Evolutionary conservation across 2,888 invertebrate species (phyloP).

Genomic region (Drosophila gaucha): DNA sequence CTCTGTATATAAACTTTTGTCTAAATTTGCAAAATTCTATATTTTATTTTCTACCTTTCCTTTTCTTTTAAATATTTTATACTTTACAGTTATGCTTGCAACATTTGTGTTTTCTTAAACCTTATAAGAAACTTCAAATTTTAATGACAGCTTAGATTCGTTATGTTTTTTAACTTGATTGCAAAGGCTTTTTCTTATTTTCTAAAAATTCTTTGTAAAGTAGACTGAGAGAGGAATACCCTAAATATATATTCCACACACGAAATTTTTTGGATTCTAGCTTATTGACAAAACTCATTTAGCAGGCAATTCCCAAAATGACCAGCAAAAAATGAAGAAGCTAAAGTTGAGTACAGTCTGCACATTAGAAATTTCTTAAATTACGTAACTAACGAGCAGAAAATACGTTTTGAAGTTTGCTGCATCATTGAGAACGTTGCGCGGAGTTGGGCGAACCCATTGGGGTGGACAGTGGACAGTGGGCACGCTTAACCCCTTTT

Average conservation of each 20-base stretch:
- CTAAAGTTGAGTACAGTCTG: constrained; percentile 27
- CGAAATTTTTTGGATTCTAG: background rate
- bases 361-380: constrained; percentile 38
- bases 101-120: no score
- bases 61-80: no score
- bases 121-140: no score
- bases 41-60: no score
- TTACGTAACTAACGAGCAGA: constrained; percentile 66
- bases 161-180: background rate
- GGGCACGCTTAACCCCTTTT: constrained; percentile 58
- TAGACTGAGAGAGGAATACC: background rate
- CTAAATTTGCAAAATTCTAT: no score
- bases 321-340: constrained; percentile 51
- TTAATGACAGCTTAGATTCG: background rate
- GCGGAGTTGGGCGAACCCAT: constrained; percentile 11
- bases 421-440: constrained; percentile 45
- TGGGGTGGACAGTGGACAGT: constrained; percentile 34
- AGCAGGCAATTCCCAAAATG: constrained; percentile 42
- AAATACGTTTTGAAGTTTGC: constrained; percentile 74
- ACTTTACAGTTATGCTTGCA: no score
- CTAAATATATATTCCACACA: constrained; percentile 17
- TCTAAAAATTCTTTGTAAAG: background rate
- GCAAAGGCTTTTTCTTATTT: background rate
- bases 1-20: no score
- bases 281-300: constrained; percentile 9